Base-by-base conservation (phyloP, 2,888 invertebrate genomes). In the Drosophila fungiperda region DNA sequence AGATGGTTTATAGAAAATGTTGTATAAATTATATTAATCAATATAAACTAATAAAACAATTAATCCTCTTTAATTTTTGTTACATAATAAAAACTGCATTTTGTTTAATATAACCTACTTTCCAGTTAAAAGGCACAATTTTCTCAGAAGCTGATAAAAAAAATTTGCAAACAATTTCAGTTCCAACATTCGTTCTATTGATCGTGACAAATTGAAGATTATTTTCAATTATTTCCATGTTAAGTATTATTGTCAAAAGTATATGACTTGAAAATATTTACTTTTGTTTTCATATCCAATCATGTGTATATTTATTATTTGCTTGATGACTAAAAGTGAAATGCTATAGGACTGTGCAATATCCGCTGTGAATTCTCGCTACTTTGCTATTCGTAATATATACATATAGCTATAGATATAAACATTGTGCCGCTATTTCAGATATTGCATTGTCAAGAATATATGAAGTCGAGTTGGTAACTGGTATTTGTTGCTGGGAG, bases 321-420 rank as follows among this genome's bases (percentile, higher is more conserved):
- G 23, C 40, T 12, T 48, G 49, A 17, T 50, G 60, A 17, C 67
- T 68, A 70, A 68, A 61, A 45, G 63, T 76, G 67, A 86, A 88
- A 76, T 72, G 53, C 55, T 65, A 52, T 49, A 61, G 54, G 49
- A 50, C 72, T 65, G 59, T 67, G 70, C 65, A 80, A 89, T 83
- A 78, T 87, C 82, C 83, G 87, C 53, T 65, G 68, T 50, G 58
- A 70, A 62, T 80, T 62, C 65, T 68, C 60, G 48, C 54, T 62
- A 64, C 67, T 69, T 17, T 68, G 68, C 72, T 55, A 63, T 68
- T 59, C 62, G 76, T 53, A 64, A 61, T 79, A 57, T 33, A 45
- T 58, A 29, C 61, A 50, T 38, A 58, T 61, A 59, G n/a, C 1
- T 11, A 9, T 3, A 12, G 15, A 33, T 53, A 52, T 52, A 60